These are phyloP conservation scores for Dicyrtoma fusca DNA, from an alignment of 2,888 invertebrate species.

Conservation along the genomic window DNA sequence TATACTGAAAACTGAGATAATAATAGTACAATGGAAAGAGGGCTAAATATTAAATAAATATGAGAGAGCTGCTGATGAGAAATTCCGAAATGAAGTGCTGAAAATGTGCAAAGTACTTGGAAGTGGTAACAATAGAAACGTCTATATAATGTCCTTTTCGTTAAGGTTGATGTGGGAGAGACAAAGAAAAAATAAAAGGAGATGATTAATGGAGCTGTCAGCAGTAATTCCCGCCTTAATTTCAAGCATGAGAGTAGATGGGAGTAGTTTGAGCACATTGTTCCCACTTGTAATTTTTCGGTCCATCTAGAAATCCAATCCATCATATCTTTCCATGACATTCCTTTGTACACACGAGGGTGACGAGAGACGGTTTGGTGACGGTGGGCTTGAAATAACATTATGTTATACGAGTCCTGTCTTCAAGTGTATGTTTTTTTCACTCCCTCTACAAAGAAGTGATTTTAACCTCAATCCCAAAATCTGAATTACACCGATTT, in stretches of 20 bases:
- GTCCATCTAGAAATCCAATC: slow-evolving; percentile 2
- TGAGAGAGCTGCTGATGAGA: too few relatives aligned
- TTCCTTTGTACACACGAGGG: background rate
- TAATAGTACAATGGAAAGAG: too few relatives aligned
- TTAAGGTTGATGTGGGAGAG: too few relatives aligned
- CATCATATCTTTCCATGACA: background rate
- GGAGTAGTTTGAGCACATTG: background rate
- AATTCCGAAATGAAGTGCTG: too few relatives aligned
- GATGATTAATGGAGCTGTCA: slow-evolving; percentile 24
- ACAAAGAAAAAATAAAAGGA: slow-evolving; percentile 2
- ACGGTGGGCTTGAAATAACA: background rate
- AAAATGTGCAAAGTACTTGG: too few relatives aligned
- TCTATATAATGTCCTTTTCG: too few relatives aligned
- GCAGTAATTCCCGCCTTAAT: slow-evolving; percentile 2
- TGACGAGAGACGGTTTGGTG: background rate
- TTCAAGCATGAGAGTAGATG: slow-evolving; percentile 8
- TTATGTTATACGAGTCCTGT: background rate
- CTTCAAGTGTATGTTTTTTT: background rate
- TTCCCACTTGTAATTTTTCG: slow-evolving; percentile 7
- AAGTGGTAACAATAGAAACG: too few relatives aligned
- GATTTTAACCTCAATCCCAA: background rate
- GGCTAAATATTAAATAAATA: too few relatives aligned
- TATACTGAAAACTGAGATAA: too few relatives aligned
- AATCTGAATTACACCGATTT: too few relatives aligned
- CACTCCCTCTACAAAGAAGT: background rate